Evolutionary conservation across 64 coral and sea anemone genomes (phyloP), one percentile per base, ranked within the genome.

Genomic region (Stichodactyla mertensii): DNA sequence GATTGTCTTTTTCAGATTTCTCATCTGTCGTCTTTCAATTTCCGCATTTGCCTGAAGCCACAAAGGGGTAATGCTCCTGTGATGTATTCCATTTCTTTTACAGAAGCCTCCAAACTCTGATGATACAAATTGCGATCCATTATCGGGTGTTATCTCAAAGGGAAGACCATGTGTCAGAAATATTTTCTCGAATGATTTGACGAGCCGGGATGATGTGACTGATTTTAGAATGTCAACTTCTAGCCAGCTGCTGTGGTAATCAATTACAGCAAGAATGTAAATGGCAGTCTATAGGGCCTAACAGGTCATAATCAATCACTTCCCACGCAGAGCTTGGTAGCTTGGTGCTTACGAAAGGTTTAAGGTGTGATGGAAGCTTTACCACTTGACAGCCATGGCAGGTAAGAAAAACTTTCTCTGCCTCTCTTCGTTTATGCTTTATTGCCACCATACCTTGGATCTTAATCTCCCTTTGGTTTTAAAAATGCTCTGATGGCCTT

Each of bases 361-460:
- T 82, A 57, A 82, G 55, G 7, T 67, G 56, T n/a, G 57, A 54
- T 7, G 71, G 71, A 57, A 52, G 52, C 24, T 52, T 15, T 36
- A 71, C 82, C n/a, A 85, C 12, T 64, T 90, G 89, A n/a, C 87
- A 82, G 16, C 87, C 61, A 82, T 64, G 16, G 56, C 78, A 88
- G n/a, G 61, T 10, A n/a, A 52, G 78, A 57, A 78, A 82, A 45
- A 79, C 16, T 64, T 28, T 86, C 2, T 88, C 77, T 20, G 54
- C 78, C 55, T 81, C 36, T 45, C 23, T 27, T 80, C 53, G 0
- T 45, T 45, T 77, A 82, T 88, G 26, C 55, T 82, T 45, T 45
- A 45, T 59, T 56, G 87, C 87, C 87, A 82, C 78, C 87, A 88
- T 20, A 88, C 77, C 79, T 88, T 88, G 10, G 77, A 54, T 88